A percentile compares a stretch with the other conserved stretches of the same genome.
Conservation (phyloP, 2,797 vertebrate genomes). For the Calcarius lapponicus region DNA sequence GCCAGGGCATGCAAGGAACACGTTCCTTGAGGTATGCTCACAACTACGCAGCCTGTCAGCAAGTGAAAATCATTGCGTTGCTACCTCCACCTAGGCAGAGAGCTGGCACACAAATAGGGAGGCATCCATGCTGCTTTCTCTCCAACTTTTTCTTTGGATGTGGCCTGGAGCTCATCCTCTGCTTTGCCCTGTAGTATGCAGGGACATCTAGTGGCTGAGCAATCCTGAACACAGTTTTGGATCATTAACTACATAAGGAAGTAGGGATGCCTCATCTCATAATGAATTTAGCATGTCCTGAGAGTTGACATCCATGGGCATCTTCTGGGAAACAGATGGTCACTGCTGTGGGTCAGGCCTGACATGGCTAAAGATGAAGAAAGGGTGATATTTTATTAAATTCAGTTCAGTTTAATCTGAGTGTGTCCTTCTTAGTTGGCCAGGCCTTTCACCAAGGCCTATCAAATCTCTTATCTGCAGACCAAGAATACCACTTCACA, state of each 20-base stretch:
- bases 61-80: background rate
- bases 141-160: background rate
- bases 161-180: background rate
- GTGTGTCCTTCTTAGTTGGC: background rate
- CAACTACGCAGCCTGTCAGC: background rate
- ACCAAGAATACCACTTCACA: background rate
- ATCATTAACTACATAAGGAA: background rate
- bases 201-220: slow-evolving; percentile 65
- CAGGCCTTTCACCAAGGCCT: background rate
- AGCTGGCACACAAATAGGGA: background rate
- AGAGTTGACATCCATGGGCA: rapidly evolving
- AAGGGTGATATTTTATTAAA: background rate
- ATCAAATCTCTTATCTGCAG: background rate
- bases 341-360: background rate
- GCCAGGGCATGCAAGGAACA: background rate
- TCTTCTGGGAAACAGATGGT: background rate
- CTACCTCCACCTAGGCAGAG: background rate
- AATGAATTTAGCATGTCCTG: background rate
- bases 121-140: background rate
- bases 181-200: slow-evolving; percentile 18
- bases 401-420: background rate
- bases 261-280: background rate
- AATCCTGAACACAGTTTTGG: background rate
- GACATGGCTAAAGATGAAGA: background rate
- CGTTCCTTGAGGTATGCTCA: background rate